Percentiles rank a stretch among this genome's conserved stretches.
These are phyloP conservation scores for Magallana ariakensis DNA, from an alignment of 1,140 invertebrate species.

Conservation along the genomic window DNA sequence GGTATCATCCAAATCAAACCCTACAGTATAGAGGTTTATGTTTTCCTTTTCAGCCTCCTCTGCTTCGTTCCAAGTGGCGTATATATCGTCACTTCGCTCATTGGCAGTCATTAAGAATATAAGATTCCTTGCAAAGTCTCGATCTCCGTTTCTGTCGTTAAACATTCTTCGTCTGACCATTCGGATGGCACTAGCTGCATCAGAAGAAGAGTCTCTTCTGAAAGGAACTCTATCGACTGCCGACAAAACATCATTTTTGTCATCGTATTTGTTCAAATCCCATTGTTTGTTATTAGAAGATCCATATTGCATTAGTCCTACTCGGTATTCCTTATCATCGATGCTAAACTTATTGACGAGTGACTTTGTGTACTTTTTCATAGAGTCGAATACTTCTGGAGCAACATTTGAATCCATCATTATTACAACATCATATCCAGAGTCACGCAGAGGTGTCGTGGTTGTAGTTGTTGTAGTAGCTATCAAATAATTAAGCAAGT, in stretches of 20 bases:
- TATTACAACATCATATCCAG: slow-evolving; percentile 70
- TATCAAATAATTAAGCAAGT: neutral
- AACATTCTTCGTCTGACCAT: slow-evolving; percentile 57
- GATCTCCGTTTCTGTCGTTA: slow-evolving; percentile 52
- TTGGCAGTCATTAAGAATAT: slow-evolving; percentile 70
- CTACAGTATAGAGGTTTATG: slow-evolving; percentile 63
- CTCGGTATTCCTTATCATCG: slow-evolving; percentile 53
- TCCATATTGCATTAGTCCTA: slow-evolving; percentile 64
- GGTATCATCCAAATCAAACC: slow-evolving; percentile 61
- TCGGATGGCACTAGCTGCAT: slow-evolving; percentile 56
- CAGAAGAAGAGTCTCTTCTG: slow-evolving; percentile 51
- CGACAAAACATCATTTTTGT: slow-evolving; percentile 38
- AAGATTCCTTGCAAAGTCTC: slow-evolving; percentile 65
- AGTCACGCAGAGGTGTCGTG: slow-evolving; percentile 44
- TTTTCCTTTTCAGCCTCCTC: slow-evolving; percentile 55
- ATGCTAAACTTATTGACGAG: slow-evolving; percentile 60
- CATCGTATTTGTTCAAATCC: slow-evolving; percentile 56
- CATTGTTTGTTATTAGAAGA: slow-evolving; percentile 56
- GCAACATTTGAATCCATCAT: slow-evolving; percentile 70
- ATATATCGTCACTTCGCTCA: slow-evolving; percentile 58
- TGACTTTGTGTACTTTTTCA: slow-evolving; percentile 63
- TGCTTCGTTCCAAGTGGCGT: slow-evolving; percentile 56
- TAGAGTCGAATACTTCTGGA: slow-evolving; percentile 59
- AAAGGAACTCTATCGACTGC: slow-evolving; percentile 56
- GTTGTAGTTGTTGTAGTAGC: neutral